Evolutionary conservation across 2,888 invertebrate genomes (phyloP), one percentile per base, ranked within the genome.

Genomic region (Philaethria dido): DNA sequence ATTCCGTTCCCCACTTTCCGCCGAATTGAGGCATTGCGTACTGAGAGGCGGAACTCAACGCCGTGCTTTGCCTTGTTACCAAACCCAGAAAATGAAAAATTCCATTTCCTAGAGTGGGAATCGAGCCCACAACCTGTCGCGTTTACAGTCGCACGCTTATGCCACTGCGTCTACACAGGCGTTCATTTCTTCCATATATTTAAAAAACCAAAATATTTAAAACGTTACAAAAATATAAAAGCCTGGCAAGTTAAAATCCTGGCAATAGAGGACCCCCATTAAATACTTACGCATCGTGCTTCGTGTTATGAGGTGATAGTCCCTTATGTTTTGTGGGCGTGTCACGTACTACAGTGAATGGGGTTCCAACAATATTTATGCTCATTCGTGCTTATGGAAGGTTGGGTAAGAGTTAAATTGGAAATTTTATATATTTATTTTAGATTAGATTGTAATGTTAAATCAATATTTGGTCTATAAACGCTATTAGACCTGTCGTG

Each of bases 291-390:
- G 44, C 59, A n/a, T 65, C 50, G 29, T 33, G 44, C 42, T 50
- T 52, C 20, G 50, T 50, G 52, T 60, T 64, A 64, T 64, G 39
- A 60, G 48, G 50, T 50, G 50, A 33, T 52, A 50, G 65, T 60
- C 50, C 52, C 29, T 57, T 44, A 65, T 52, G 48, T 65, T 65
- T 44, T 18, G 33, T 50, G 50, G 33, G 50, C 59, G 20, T 50
- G 59, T 60, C 65, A 59, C 59, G 65, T 60, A 50, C 44, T 59
- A 52, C 22, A 25, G 39, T 45, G 45, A 64, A 64, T 50, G 59
- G 48, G 64, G 59, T 59, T 29, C 59, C 42, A 59, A 64, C 64
- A 60, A 64, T 59, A 64, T 64, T 64, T 50, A 47, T 42, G 59
- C 50, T 33, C 64, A 59, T 64, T 59, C 59, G 50, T 59, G 64